Percentiles rank a stretch among this genome's conserved stretches.
Evolutionary conservation across 2,797 vertebrate species (phyloP).

Genomic region (Pseudochirops corinnae): DNA sequence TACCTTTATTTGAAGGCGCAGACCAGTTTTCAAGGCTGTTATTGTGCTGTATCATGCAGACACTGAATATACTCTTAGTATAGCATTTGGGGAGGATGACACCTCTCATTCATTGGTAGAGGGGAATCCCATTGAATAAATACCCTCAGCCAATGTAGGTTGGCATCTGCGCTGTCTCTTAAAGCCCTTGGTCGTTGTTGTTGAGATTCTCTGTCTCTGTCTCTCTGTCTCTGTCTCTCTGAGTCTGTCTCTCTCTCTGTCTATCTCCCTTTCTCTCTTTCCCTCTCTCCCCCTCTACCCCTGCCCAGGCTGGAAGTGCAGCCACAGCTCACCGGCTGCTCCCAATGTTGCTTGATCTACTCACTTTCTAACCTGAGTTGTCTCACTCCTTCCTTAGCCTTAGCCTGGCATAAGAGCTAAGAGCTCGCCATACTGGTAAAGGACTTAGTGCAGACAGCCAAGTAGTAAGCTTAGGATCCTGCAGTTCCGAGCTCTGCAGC

Average conservation of each 20-base stretch:
- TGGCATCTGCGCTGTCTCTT: neutral
- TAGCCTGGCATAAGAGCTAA: neutral
- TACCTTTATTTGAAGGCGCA: neutral
- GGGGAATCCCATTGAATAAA: neutral
- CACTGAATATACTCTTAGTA: neutral
- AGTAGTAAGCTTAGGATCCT: no score
- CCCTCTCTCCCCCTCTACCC: no score
- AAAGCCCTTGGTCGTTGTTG: neutral
- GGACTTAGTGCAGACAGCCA: neutral
- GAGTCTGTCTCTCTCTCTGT: no score
- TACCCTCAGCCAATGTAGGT: neutral
- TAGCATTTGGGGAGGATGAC: neutral
- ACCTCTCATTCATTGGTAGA: no score
- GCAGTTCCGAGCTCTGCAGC: no score
- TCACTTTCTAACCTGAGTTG: neutral
- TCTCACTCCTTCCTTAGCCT: neutral
- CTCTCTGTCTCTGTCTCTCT: no score
- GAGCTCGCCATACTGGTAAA: neutral
- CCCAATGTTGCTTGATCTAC: no score
- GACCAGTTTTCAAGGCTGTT: neutral
- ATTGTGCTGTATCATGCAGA: neutral
- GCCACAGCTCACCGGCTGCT: neutral
- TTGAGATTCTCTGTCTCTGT: neutral
- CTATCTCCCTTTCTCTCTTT: neutral
- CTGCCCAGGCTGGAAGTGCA: neutral